Percentiles rank a stretch among this genome's conserved stretches.
Evolutionary conservation across 2,888 invertebrate genomes (phyloP).

Genomic region (Palloptera scutellata): DNA sequence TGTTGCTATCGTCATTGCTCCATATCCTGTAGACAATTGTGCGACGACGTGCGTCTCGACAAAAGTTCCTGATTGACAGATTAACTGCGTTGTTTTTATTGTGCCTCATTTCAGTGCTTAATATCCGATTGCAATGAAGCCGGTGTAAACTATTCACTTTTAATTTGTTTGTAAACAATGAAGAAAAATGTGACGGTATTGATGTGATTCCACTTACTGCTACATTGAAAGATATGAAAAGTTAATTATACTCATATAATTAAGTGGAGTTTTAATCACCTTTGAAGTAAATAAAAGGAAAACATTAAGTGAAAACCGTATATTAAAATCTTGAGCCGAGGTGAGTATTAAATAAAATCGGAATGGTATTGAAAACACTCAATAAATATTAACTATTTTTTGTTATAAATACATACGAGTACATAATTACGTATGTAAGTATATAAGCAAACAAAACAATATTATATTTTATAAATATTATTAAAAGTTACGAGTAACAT

Average conservation of each 20-base stretch:
- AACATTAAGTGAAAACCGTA: too few species aligned
- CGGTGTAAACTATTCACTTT: slow-evolving; percentile 8
- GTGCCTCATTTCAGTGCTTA: slow-evolving; percentile 19
- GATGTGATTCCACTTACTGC: background rate
- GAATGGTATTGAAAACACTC: too few species aligned
- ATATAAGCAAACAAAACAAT: too few species aligned
- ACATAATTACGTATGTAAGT: too few species aligned
- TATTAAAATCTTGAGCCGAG: too few species aligned
- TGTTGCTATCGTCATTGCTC: slow-evolving; percentile 11
- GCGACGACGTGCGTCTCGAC: slow-evolving; percentile 24
- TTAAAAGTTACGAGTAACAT: too few species aligned
- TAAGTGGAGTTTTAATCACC: too few species aligned
- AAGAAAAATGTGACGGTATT: background rate
- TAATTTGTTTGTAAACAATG: slow-evolving; percentile 26
- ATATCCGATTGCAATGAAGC: slow-evolving; percentile 11
- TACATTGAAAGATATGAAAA: background rate
- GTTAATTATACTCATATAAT: slow-evolving; percentile 6
- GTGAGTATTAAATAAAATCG: too few species aligned
- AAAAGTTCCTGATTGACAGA: slow-evolving; percentile 27
- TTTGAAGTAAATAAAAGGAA: too few species aligned
- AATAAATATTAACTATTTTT: too few species aligned
- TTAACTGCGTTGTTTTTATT: slow-evolving; percentile 25
- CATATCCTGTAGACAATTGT: background rate
- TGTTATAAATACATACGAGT: too few species aligned
- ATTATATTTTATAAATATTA: too few species aligned